Evolutionary conservation across 2,888 invertebrate genomes (phyloP), one percentile per base, ranked within the genome.

Genomic region (Eremobia ochroleuca): DNA sequence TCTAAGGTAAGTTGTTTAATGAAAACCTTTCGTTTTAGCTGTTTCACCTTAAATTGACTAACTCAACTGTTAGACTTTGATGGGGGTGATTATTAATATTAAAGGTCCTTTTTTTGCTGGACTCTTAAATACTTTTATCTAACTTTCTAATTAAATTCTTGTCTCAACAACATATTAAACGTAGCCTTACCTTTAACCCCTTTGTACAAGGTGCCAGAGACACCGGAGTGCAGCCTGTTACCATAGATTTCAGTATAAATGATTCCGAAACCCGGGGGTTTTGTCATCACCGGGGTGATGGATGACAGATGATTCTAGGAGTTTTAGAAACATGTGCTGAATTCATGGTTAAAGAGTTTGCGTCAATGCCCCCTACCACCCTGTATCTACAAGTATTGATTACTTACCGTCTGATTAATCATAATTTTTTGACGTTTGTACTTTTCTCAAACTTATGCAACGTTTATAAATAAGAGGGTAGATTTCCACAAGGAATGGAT

Each of bases 1-100:
- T 87, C 86, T 66, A 76, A 85, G 76, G 76, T 82, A 88, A 89
- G 86, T 90, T 87, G 81, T 82, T 85, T 85, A 85, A 89, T 88
- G 83, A 89, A 86, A 87, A 59, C 73, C 65, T 84, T 88, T 82
- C 75, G 73, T 79, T 79, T 75, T 79, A 85, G 79, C 82, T 79
- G 77, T 74, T 77, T 52, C 55, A 76, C 62, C 55, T 76, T 77
- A 77, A 59, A 79, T 82, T 85, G 73, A 83, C 83, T 73, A 82
- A 78, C 34, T 34, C 59, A 77, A 58, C n/a, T 11, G 43, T 49
- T 43, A 8, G 55, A 43, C 43, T 18, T 58, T 67, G 21, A 67
- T 67, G 49, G 31, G 66, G 28, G 59, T 21, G 18, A 31, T 34
- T 81, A 55, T 64, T 59, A 68, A 66, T 52, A 52, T 64, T 37